These are phyloP conservation scores for Eupristina koningsbergeri DNA, from an alignment of 1,140 invertebrate species.

Conservation along the genomic window DNA sequence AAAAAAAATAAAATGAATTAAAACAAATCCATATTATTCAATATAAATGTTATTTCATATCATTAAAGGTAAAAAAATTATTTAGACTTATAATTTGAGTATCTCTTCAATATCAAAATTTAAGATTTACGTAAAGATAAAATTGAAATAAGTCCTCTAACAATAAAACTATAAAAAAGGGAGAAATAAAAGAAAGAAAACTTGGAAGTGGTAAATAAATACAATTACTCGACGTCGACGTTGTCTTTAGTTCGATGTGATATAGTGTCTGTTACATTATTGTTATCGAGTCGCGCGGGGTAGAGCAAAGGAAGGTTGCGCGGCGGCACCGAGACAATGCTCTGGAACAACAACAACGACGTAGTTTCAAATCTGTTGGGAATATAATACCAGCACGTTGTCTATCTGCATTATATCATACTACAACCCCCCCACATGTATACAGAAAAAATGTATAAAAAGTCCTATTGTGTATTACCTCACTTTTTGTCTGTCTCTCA, in stretches of 20 bases:
- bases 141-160: neutral
- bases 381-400: slow-evolving; percentile 34
- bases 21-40: too few relatives aligned
- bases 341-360: slow-evolving; percentile 8
- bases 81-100: neutral
- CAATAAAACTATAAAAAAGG: neutral
- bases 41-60: neutral
- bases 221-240: slow-evolving; percentile 33
- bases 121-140: too few relatives aligned
- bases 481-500: neutral
- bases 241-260: neutral
- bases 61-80: neutral
- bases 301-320: slow-evolving; percentile 23
- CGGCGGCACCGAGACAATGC: slow-evolving; percentile 16
- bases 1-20: too few relatives aligned
- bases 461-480: neutral
- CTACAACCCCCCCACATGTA: neutral
- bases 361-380: slow-evolving; percentile 38
- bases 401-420: slow-evolving; percentile 8
- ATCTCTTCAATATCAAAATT: too few relatives aligned
- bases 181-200: neutral
- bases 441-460: neutral
- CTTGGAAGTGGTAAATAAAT: slow-evolving; percentile 18
- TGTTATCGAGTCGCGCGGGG: slow-evolving; percentile 30
- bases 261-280: slow-evolving; percentile 24